Conservation (phyloP, 2,888 invertebrate genomes). For the Ceratothoa steindachneri region DNA sequence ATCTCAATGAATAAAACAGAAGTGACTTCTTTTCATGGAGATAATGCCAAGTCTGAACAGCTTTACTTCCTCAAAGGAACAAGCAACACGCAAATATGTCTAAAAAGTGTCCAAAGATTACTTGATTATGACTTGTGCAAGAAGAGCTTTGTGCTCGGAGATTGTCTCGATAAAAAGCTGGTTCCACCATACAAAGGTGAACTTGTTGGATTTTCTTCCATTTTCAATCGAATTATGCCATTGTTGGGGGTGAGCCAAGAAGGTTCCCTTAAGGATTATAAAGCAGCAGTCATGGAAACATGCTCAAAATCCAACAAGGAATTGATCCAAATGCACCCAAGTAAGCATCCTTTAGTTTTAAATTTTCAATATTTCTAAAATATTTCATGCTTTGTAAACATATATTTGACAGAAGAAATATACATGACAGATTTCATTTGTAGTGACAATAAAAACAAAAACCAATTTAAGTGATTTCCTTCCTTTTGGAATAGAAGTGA, state of each 20-base stretch:
- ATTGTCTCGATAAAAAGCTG: constrained; percentile 25
- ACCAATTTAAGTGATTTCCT: too few relatives aligned
- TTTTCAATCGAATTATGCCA: neutral
- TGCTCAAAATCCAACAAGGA: neutral
- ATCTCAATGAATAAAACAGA: neutral
- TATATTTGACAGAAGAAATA: too few relatives aligned
- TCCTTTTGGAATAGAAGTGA: too few relatives aligned
- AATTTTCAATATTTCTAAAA: too few relatives aligned
- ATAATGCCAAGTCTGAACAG: neutral
- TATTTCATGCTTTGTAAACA: too few relatives aligned
- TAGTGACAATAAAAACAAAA: too few relatives aligned
- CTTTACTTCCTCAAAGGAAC: constrained; percentile 19
- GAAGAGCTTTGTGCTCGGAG: constrained; percentile 26
- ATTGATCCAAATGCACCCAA: neutral
- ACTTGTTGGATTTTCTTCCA: constrained; percentile 13
- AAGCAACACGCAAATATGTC: constrained; percentile 18
- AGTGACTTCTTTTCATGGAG: neutral
- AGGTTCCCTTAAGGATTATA: neutral
- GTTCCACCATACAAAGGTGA: constrained; percentile 19
- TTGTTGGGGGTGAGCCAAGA: constrained; percentile 1
- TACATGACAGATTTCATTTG: too few relatives aligned
- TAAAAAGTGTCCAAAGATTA: neutral
- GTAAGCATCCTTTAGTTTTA: neutral
- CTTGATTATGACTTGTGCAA: constrained; percentile 26
- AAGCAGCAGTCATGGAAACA: neutral